Evolutionary conservation across 2,888 invertebrate genomes (phyloP), one percentile per base, ranked within the genome.

Genomic region (Dascillus cervinus): DNA sequence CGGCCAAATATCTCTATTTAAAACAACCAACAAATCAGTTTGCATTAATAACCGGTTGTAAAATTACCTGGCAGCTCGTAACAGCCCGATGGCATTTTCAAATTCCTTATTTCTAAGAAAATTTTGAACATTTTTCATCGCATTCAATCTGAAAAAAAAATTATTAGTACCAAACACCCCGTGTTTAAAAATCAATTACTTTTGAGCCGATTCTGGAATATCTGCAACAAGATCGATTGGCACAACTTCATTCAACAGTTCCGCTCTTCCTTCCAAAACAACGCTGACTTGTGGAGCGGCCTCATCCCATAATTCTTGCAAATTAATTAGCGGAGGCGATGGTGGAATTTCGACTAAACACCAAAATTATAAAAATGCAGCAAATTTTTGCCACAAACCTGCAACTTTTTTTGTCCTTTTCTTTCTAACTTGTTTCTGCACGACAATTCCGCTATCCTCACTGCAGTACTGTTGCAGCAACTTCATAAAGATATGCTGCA

Each of bases 1-100:
- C 2, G 91, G 90, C 95, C 96, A 96, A 26, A 94, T 84, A 56
- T 91, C 89, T 62, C 95, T 88, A 64, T n/a, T n/a, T n/a, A n/a
- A n/a, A n/a, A n/a, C n/a, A n/a, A n/a, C n/a, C n/a, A n/a, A n/a
- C n/a, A n/a, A n/a, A n/a, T n/a, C n/a, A n/a, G n/a, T n/a, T n/a
- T n/a, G n/a, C n/a, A n/a, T n/a, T n/a, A n/a, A n/a, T n/a, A n/a
- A n/a, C n/a, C n/a, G n/a, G n/a, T n/a, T n/a, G n/a, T n/a, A n/a
- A n/a, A n/a, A n/a, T 64, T 62, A 78, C 78, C 79, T 71, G 37
- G 87, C 82, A 30, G 90, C 81, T 55, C 90, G 75, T 44, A 94
- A 71, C 47, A 92, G 70, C 37, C 83, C 82, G 19, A 92, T 71
- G 8, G 89, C 88, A 48, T 79, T 77, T 55, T 85, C 84, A 46